Conservation (phyloP, 2,888 invertebrate genomes). For the Nudaria mundana region DNA sequence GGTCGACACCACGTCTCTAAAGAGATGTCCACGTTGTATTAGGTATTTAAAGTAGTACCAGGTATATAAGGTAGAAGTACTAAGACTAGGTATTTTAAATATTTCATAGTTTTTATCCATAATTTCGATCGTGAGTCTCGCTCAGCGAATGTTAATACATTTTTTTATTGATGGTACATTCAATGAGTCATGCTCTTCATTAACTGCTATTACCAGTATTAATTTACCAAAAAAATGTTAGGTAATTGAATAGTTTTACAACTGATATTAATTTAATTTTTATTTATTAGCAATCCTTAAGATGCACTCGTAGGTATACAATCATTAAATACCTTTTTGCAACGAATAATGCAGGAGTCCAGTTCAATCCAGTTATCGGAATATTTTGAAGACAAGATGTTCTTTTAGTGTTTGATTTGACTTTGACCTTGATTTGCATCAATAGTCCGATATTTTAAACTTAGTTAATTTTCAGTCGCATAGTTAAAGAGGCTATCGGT, state of each 20-base stretch:
- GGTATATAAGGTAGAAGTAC: too few relatives aligned
- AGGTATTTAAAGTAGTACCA: too few relatives aligned
- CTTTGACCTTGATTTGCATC: neutral
- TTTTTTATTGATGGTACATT: constrained; percentile 22
- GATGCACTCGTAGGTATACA: too few relatives aligned
- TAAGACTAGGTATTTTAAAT: constrained; percentile 39
- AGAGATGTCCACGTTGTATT: constrained; percentile 44
- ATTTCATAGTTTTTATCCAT: constrained; percentile 38
- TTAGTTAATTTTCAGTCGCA: too few relatives aligned
- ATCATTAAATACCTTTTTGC: too few relatives aligned
- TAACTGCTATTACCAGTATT: constrained; percentile 14
- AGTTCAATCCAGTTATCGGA: too few relatives aligned
- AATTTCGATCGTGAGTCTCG: constrained; percentile 31
- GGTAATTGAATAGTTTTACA: constrained; percentile 2
- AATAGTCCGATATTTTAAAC: too few relatives aligned
- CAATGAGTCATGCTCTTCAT: constrained; percentile 20
- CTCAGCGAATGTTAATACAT: constrained; percentile 16
- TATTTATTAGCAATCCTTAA: constrained; percentile 2
- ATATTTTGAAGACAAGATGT: too few relatives aligned
- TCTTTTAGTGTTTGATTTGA: neutral
- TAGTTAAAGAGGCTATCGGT: too few relatives aligned
- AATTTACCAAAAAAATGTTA: constrained; percentile 2
- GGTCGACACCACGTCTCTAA: constrained; percentile 29
- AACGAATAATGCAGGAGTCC: too few relatives aligned
- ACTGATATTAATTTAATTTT: constrained; percentile 8